Percentiles rank a stretch among this genome's conserved stretches.
Evolutionary conservation across 2,888 invertebrate genomes (phyloP).

Genomic region (Penaeus monodon): DNA sequence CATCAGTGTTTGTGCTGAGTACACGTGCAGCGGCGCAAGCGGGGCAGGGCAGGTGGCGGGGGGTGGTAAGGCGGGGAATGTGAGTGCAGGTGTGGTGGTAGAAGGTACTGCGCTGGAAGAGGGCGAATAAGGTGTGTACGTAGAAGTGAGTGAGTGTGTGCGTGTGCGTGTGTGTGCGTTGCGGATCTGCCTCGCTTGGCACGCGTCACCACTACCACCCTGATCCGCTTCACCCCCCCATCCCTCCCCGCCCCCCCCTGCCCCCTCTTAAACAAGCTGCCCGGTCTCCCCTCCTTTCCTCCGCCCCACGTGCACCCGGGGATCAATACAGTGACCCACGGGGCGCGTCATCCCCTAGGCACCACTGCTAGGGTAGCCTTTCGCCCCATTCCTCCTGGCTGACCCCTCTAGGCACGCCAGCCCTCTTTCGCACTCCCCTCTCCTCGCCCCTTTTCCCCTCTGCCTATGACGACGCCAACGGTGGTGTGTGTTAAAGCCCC

Average conservation of each 20-base stretch:
- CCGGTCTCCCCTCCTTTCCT: constrained; percentile 13
- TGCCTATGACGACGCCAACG: no score
- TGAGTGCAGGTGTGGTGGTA: background rate
- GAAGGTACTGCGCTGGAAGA: background rate
- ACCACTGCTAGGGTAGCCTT: background rate
- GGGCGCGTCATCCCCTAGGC: background rate
- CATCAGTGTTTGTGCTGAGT: background rate
- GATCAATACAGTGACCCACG: background rate
- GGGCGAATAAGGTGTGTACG: background rate
- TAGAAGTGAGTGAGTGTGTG: background rate
- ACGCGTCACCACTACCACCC: constrained; percentile 13
- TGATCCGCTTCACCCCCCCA: background rate
- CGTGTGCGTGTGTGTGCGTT: background rate
- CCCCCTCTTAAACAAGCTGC: constrained; percentile 18
- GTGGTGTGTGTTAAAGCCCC: no score
- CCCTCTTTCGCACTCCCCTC: no score
- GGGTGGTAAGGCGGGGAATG: constrained; percentile 1
- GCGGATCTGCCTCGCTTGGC: constrained; percentile 24
- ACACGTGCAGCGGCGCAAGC: constrained; percentile 2
- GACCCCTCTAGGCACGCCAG: no score
- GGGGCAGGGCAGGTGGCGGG: background rate
- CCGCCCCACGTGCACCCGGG: background rate
- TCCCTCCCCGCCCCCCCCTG: constrained; percentile 1
- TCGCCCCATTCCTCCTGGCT: no score
- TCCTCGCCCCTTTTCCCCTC: no score